Percentiles rank a stretch among this genome's conserved stretches.
Conservation (phyloP, 2,113 vertebrate genomes). For the Cranoglanis bouderius region DNA sequence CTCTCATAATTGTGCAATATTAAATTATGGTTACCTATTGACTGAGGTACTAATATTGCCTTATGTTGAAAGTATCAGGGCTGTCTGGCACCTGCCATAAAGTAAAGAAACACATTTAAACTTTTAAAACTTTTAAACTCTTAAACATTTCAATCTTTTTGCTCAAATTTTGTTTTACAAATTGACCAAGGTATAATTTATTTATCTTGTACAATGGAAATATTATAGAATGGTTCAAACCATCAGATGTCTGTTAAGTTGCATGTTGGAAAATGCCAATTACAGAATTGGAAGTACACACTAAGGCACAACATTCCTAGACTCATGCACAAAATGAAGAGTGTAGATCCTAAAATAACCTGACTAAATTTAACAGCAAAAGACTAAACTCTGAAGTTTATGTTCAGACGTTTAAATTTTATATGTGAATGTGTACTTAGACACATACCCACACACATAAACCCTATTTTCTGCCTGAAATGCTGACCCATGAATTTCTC, state of each 20-base stretch:
- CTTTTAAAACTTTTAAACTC: too few relatives aligned
- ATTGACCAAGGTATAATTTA: background rate
- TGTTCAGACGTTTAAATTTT: slow-evolving; percentile 34
- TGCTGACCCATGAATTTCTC: slow-evolving; percentile 46
- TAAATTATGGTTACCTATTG: background rate
- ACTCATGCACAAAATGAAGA: slow-evolving; percentile 22
- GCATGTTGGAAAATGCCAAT: background rate
- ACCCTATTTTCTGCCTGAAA: slow-evolving; percentile 8
- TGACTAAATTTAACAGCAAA: slow-evolving; percentile 37
- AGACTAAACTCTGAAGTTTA: slow-evolving; percentile 46
- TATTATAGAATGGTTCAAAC: background rate
- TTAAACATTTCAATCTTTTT: background rate
- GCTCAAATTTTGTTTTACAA: background rate
- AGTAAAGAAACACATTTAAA: background rate
- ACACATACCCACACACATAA: background rate
- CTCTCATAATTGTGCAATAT: background rate
- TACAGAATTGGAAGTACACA: background rate
- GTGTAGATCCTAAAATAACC: slow-evolving; percentile 10
- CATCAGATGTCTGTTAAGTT: background rate
- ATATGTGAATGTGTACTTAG: background rate
- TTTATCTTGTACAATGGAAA: background rate
- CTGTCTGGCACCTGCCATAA: background rate
- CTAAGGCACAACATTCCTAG: slow-evolving; percentile 22
- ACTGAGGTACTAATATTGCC: background rate
- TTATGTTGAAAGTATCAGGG: background rate